Percentiles rank a stretch among this genome's conserved stretches.
Evolutionary conservation across 1,140 invertebrate species (phyloP).

Genomic region (Cydia pomonella): DNA sequence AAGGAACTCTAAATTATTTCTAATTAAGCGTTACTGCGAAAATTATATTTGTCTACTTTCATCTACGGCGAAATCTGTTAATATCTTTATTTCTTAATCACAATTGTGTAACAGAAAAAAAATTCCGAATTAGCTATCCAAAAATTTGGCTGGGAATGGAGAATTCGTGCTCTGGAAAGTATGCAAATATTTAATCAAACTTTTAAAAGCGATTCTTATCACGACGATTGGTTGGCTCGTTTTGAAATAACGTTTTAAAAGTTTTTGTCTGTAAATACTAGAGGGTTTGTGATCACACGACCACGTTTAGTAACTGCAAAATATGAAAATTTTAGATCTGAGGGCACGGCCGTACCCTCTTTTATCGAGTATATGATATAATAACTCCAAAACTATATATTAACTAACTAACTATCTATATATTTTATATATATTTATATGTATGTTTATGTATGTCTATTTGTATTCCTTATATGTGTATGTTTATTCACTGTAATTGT

Average conservation of each 20-base stretch:
- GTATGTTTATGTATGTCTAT: no score
- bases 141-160: slow-evolving; percentile 1
- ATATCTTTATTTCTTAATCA: slow-evolving; percentile 9
- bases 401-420: no score
- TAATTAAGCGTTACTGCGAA: slow-evolving; percentile 25
- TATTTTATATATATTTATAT: no score
- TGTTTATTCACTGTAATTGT: no score
- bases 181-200: slow-evolving; percentile 6
- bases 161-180: slow-evolving; percentile 21
- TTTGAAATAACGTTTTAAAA: background rate
- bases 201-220: slow-evolving; percentile 30
- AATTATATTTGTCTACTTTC: slow-evolving; percentile 27
- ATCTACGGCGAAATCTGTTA: slow-evolving; percentile 1
- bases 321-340: no score
- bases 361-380: no score
- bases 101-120: slow-evolving; percentile 11
- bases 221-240: background rate
- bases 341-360: no score
- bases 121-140: slow-evolving; percentile 10
- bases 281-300: no score
- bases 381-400: no score
- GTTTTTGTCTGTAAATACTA: background rate
- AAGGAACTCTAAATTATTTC: background rate
- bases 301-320: no score
- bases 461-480: no score